Conservation (phyloP, 1,140 invertebrate genomes). For the Drosophila suzukii region DNA sequence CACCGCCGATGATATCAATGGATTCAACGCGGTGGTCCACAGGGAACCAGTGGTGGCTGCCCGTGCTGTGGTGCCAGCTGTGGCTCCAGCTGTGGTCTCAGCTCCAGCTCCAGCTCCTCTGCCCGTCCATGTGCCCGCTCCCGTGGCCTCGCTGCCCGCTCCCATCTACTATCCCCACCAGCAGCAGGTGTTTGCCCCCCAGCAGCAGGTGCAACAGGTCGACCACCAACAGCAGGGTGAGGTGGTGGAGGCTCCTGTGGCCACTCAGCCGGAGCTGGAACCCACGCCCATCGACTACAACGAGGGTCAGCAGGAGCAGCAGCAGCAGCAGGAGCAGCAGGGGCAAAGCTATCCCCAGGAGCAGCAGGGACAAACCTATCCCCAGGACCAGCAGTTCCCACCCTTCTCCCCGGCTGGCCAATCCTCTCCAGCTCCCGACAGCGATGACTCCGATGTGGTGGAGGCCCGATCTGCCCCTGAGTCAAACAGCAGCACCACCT, state of each 20-base stretch:
- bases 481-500: slow-evolving; percentile 40
- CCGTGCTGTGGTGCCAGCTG: slow-evolving; percentile 48
- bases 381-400: slow-evolving; percentile 76
- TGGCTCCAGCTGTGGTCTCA: slow-evolving; percentile 36
- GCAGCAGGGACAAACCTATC: slow-evolving; percentile 48
- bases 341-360: slow-evolving; percentile 53
- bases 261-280: slow-evolving; percentile 56
- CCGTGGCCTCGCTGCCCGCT: slow-evolving; percentile 39
- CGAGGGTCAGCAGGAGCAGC: slow-evolving; percentile 52
- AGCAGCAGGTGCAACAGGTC: slow-evolving; percentile 48
- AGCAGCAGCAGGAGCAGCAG: slow-evolving; percentile 41
- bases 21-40: slow-evolving; percentile 85
- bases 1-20: slow-evolving; percentile 85
- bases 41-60: slow-evolving; percentile 82
- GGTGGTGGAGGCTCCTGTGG: slow-evolving; percentile 63
- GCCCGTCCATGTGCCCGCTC: slow-evolving; percentile 31
- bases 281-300: slow-evolving; percentile 65
- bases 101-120: slow-evolving; percentile 33
- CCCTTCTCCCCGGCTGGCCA: slow-evolving; percentile 48
- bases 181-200: slow-evolving; percentile 57
- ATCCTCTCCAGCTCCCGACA: slow-evolving; percentile 33
- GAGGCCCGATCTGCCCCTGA: slow-evolving; percentile 68
- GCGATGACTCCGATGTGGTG: slow-evolving; percentile 77
- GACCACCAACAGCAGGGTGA: slow-evolving; percentile 61
- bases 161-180: slow-evolving; percentile 73